Evolutionary conservation across 2,797 vertebrate species (phyloP), one percentile per base, ranked within the genome.

Genomic region (Crypturellus tataupa): DNA sequence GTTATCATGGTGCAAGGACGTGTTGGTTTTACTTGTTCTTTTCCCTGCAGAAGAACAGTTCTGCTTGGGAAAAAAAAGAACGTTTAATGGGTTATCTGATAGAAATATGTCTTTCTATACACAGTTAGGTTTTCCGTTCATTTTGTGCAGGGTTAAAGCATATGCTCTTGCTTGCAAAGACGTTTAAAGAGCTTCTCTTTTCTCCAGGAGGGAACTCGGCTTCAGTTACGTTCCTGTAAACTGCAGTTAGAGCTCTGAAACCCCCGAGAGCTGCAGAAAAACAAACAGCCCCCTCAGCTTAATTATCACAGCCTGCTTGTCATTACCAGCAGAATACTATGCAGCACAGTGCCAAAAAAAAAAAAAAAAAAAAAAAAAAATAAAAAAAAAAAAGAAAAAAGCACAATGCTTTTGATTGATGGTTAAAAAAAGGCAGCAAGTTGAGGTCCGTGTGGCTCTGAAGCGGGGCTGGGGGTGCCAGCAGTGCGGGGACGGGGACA

Each of bases 181-280:
- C n/a, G 47, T 89, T 88, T 80, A 71, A 85, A 92, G 80, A n/a
- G 29, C 53, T 75, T 93, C 89, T 60, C 49, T 44, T 55, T 94
- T 33, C 63, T 76, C 12, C n/a, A 80, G 55, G 40, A 87, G 55
- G 42, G 10, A 89, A 92, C 42, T 46, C 83, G 46, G 47, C 56
- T 79, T 85, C 58, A 69, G 62, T 85, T 91, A 46, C 13, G 17
- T 79, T 88, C 49, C 78, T 92, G 71, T 73, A 80, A 91, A 91
- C 75, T 83, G 75, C 56, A 95, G n/a, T 80, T 91, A 91, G 37
- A 89, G 65, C 33, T 84, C 44, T 88, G 80, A 95, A 75, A 89
- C 55, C 79, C 65, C 40, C 73, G 80, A 79, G 27, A 93, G 35
- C 17, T 56, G 62, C 90, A 95, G 68, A 70, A 81, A 93, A 81